Base-by-base conservation (phyloP, 2,888 invertebrate species). In the Lomographa bimaculata region DNA sequence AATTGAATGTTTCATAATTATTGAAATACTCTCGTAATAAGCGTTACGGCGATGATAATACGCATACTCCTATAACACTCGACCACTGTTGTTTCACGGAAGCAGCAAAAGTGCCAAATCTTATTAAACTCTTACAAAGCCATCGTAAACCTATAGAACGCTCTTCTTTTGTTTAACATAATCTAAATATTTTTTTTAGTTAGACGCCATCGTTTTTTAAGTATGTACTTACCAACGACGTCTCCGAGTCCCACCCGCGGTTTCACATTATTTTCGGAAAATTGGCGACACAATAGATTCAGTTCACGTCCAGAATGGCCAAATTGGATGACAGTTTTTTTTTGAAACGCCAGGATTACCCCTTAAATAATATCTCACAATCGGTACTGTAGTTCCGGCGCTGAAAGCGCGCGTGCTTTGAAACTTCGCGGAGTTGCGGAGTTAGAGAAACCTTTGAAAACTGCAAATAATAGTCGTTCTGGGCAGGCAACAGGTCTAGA, bases 61-160 rank as follows among this genome's bases (percentile, higher is more conserved):
- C n/a, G n/a, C n/a, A 7, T 7, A 2, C 11, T 19, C 10, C 16
- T 20, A 6, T 23, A 27, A 28, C 5, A 16, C 7, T 5, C 11
- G 14, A 5, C 21, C 9, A 35, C n/a, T 20, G 10, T 23, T 16
- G 29, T 14, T 28, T 19, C 8, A 33, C 28, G 12, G 55, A 56
- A 56, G 49, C 52, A 39, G 14, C 47, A 51, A 40, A 54, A 54
- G 50, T 50, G 53, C 29, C 35, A 16, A 46, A 58, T 55, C 54
- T 43, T 39, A 30, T 55, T 55, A 54, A 39, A 35, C 21, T 38
- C 10, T 25, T 23, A 11, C 25, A 27, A 37, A 32, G 21, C 33
- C 28, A n/a, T 25, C 8, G 27, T 10, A 16, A 28, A 19, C 26
- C 14, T 10, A 21, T 11, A 14, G 9, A 10, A 26, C 7, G 5